These are phyloP conservation scores for Lordiphosa mommai DNA, from an alignment of 1,140 invertebrate genomes.

Conservation along the genomic window DNA sequence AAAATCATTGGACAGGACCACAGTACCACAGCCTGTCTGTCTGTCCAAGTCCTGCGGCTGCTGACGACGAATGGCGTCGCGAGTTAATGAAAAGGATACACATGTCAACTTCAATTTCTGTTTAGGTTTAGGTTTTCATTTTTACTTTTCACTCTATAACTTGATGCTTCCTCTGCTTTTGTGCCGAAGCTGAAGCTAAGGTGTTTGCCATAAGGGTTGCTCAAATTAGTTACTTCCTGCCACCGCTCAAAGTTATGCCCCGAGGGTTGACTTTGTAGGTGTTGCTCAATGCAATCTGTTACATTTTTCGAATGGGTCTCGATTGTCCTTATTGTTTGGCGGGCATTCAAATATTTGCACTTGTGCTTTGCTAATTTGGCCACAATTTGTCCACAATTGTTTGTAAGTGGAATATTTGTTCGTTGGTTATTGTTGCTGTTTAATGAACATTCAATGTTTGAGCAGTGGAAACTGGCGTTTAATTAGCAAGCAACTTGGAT, in stretches of 20 bases:
- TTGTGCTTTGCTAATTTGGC: conserved; percentile 63
- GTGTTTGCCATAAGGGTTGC: conserved; percentile 73
- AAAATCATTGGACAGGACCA: conserved; percentile 22
- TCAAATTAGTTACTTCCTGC: conserved; percentile 72
- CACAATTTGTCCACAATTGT: conserved; percentile 64
- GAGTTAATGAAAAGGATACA: conserved; percentile 79
- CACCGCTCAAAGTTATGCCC: conserved; percentile 6
- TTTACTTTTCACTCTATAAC: conserved; percentile 18
- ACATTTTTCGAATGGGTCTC: conserved; percentile 62
- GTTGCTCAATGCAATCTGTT: conserved; percentile 68
- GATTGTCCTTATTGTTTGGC: conserved; percentile 51
- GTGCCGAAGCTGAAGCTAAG: no score
- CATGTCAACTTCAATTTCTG: conserved; percentile 78
- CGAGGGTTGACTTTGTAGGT: conserved; percentile 63
- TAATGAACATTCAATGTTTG: conserved; percentile 70
- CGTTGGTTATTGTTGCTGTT: conserved; percentile 56
- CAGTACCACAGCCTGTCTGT: conserved; percentile 23
- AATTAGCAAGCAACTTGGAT: conserved; percentile 60
- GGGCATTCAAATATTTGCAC: conserved; percentile 66
- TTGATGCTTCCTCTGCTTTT: conserved; percentile 17
- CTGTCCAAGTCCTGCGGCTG: conserved; percentile 10
- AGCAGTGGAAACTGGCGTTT: conserved; percentile 55
- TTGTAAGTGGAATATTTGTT: conserved; percentile 40
- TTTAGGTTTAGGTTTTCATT: conserved; percentile 28
- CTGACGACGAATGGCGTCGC: conserved; percentile 48